Base-by-base conservation (phyloP, 2,113 vertebrate species). In the Pituophis catenifer region DNA sequence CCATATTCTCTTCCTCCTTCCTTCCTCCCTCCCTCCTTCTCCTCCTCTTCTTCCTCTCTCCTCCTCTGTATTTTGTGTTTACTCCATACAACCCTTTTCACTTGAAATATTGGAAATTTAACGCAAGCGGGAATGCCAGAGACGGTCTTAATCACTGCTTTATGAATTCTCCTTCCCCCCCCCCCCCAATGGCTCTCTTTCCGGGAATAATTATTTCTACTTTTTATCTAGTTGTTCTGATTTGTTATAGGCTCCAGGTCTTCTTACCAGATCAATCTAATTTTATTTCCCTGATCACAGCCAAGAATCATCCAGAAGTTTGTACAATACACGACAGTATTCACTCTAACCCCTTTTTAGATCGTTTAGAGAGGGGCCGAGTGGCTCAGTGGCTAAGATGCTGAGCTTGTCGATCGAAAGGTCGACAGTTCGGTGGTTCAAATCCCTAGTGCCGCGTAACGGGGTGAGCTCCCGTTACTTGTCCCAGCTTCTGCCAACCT, bases 41-140 rank as follows among this genome's bases (percentile, higher is more conserved):
- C 26, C 59, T 65, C 59, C 24, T 65, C 26, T 0, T 29, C 10
- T 1, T 65, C 62, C 65, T 62, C 10, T 24, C 24, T 29, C 26
- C 26, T 65, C 59, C 3, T 29, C 59, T 26, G 24, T 62, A 62
- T 96, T 97, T 97, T 96, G 93, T 96, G 96, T 96, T 96, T 97
- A 48, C 4, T 48, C 10, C 89, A 17, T 53, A 11, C 29, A 33
- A n/a, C 50, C 10, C 6, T 44, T 75, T 70, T 62, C 13, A 29
- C 38, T 29, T 13, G 55, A 62, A 50, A 62, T 29, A 13, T 38
- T 9, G 33, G 57, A 26, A 21, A 50, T 19, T 24, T 38, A 89
- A 89, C 12, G 11, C 29, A 13, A 24, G 4, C 13, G 8, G 50
- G 15, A 5, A 90, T 26, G 21, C 55, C 38, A 89, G 44, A 1